A percentile compares a stretch with the other conserved stretches of the same genome.
Evolutionary conservation across 2,797 vertebrate genomes (phyloP).

Genomic region (Salarias fasciatus): DNA sequence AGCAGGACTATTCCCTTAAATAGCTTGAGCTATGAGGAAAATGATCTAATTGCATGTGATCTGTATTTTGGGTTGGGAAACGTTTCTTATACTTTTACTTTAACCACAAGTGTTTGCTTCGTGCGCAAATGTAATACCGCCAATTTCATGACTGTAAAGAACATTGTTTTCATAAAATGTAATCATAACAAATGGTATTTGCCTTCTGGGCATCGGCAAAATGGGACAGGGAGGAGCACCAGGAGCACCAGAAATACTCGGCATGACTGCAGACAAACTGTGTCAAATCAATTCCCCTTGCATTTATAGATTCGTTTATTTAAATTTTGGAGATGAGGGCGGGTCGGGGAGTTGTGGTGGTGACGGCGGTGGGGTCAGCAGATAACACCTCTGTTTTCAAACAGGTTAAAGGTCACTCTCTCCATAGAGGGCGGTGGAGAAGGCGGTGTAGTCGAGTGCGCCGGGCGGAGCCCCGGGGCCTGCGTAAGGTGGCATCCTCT

Average conservation of each 20-base stretch:
- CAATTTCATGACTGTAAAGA: no score
- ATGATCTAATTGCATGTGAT: no score
- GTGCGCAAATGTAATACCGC: constrained; percentile 26
- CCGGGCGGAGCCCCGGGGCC: constrained; percentile 89
- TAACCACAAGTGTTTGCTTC: constrained; percentile 4
- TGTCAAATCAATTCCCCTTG: constrained; percentile 27
- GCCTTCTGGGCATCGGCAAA: constrained; percentile 14
- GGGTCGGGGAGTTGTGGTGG: no score
- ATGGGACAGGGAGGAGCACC: constrained; percentile 8
- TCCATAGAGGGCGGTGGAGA: constrained; percentile 98
- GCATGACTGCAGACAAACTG: constrained; percentile 35
- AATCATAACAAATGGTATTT: constrained; percentile 15
- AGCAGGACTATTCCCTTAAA: no score
- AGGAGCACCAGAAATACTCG: constrained; percentile 31
- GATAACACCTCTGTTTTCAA: constrained; percentile 17
- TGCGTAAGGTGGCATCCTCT: constrained; percentile 91
- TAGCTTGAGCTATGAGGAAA: no score
- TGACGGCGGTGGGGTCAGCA: not conserved
- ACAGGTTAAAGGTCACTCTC: constrained; percentile 97
- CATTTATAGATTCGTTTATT: constrained; percentile 37
- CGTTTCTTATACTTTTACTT: constrained; percentile 9
- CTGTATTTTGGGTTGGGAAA: not conserved
- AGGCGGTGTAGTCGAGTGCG: constrained; percentile 98
- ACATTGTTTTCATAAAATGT: constrained; percentile 7
- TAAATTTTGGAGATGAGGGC: constrained; percentile 27